Percentiles rank a stretch among this genome's conserved stretches.
These are phyloP conservation scores for Globodera rostochiensis DNA, from an alignment of 1,140 invertebrate species.

Conservation along the genomic window DNA sequence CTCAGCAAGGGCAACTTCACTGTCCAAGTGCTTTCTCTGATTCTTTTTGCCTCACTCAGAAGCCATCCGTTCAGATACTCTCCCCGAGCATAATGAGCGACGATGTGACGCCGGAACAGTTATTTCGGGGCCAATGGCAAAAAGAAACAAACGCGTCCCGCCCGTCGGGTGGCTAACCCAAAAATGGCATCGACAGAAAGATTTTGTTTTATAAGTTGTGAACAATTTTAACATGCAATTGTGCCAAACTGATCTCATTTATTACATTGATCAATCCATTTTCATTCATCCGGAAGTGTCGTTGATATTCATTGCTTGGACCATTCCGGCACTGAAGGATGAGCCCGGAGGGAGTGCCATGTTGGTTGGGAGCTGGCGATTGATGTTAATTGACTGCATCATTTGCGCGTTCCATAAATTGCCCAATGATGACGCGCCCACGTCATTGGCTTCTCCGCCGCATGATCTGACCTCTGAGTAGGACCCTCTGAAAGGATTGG, in stretches of 20 bases:
- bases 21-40: slow-evolving; percentile 21
- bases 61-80: slow-evolving; percentile 17
- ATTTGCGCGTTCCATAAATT: slow-evolving; percentile 3
- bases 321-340: slow-evolving; percentile 22
- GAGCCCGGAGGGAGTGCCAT: slow-evolving; percentile 2
- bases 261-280: not conserved
- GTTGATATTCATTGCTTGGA: slow-evolving; percentile 20
- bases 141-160: not conserved
- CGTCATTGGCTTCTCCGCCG: not conserved
- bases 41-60: not conserved
- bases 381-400: slow-evolving; percentile 13
- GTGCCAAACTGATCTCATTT: not conserved
- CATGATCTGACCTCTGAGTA: slow-evolving; percentile 16
- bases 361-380: not conserved
- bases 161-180: not conserved
- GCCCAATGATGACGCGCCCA: not conserved
- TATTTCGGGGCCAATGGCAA: slow-evolving; percentile 20
- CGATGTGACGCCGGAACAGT: slow-evolving; percentile 13
- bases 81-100: slow-evolving; percentile 35
- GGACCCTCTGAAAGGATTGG: not conserved
- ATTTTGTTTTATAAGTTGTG: not conserved
- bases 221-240: too few relatives aligned
- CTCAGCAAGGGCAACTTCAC: slow-evolving; percentile 47
- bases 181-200: not conserved
- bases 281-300: not conserved